phyloP scores from a whole-genome alignment of 2,888 invertebrate genomes.

The Holacanthella duospinosa region DNA sequence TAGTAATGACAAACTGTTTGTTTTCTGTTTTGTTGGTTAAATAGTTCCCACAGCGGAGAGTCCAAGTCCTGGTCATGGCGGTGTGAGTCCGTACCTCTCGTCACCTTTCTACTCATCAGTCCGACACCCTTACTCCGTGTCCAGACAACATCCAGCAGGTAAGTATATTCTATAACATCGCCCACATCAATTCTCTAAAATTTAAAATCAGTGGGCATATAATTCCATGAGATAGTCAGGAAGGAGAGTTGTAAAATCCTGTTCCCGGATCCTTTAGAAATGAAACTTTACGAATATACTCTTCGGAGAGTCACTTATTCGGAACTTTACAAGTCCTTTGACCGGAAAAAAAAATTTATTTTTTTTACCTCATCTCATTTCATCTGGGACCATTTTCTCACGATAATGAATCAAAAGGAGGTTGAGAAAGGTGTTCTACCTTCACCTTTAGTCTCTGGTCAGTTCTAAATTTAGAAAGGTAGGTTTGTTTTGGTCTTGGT shows the following conservation, averaged over 20 bases:
- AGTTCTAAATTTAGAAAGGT: background rate
- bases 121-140: slow-evolving; percentile 37
- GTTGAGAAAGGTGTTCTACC: background rate
- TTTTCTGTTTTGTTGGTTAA: too few species aligned
- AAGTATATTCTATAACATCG: slow-evolving; percentile 13
- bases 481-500: background rate
- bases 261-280: too few species aligned
- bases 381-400: too few species aligned
- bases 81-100: slow-evolving; percentile 35
- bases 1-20: too few species aligned
- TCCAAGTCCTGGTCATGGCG: slow-evolving; percentile 36
- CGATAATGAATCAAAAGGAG: background rate
- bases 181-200: background rate
- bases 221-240: too few species aligned
- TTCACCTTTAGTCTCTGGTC: background rate
- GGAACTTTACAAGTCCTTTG: too few species aligned
- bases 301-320: too few species aligned
- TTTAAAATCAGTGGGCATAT: background rate
- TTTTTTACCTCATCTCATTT: too few species aligned
- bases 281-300: too few species aligned
- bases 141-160: slow-evolving; percentile 38
- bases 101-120: slow-evolving; percentile 36
- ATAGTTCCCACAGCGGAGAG: slow-evolving; percentile 35
- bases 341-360: too few species aligned
- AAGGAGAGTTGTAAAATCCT: too few species aligned